Evolutionary conservation across 2,797 vertebrate species (phyloP).

Genomic region (Eleutherodactylus coqui): DNA sequence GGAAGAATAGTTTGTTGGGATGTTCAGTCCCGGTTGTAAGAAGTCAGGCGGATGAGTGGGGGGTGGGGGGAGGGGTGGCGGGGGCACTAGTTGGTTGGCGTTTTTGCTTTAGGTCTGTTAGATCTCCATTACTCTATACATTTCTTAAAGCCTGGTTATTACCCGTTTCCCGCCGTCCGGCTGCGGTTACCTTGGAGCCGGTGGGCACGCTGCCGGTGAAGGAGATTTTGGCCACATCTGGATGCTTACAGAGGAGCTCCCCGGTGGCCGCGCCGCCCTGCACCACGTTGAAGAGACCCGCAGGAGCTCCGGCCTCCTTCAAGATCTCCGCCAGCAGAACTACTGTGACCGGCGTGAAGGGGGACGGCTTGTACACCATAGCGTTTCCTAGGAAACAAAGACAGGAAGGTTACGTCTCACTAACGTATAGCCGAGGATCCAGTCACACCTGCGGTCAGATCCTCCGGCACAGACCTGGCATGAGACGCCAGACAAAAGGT

Average conservation of each 20-base stretch:
- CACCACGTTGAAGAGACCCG: conserved; percentile 94
- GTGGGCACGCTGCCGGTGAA: conserved; percentile 97
- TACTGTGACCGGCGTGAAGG: conserved; percentile 87
- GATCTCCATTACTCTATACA: too few relatives aligned
- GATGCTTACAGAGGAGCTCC: conserved; percentile 89
- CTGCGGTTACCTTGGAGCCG: conserved; percentile 90
- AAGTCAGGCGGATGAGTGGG: too few relatives aligned
- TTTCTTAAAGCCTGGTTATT: too few relatives aligned
- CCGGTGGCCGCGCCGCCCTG: conserved; percentile 92
- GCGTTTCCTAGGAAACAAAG: conserved; percentile 83
- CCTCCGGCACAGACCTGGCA: too few relatives aligned
- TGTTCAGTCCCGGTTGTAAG: too few relatives aligned
- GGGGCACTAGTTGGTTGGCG: too few relatives aligned
- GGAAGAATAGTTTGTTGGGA: too few relatives aligned
- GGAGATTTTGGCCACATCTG: conserved; percentile 90
- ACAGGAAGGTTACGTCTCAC: neutral
- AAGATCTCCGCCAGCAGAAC: conserved; percentile 93
- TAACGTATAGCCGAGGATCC: neutral
- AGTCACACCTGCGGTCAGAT: too few relatives aligned
- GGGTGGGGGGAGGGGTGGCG: too few relatives aligned
- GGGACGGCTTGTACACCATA: conserved; percentile 95
- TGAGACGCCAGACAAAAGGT: too few relatives aligned
- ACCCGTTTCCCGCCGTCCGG: too few relatives aligned
- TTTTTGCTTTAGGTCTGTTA: too few relatives aligned
- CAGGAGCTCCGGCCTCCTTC: conserved; percentile 85